Conservation (phyloP, 2,113 vertebrate species). For the Suricata suricatta region DNA sequence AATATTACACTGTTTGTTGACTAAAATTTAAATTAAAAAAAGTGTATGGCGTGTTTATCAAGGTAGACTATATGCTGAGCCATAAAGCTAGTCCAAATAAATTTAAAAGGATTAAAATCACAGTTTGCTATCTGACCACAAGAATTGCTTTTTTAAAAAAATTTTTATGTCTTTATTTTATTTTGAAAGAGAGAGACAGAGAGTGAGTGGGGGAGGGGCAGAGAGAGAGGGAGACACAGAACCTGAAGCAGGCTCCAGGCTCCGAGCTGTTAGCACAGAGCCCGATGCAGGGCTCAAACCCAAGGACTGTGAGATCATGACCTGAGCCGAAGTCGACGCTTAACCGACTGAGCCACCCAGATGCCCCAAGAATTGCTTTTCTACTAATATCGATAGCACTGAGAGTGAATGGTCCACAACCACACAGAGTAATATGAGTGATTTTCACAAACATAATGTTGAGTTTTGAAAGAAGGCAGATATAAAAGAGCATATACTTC, state of each 20-base stretch:
- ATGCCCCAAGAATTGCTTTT: not conserved
- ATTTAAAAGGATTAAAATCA: not conserved
- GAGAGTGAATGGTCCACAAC: not conserved
- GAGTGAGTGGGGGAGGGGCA: too few species aligned
- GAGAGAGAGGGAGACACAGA: too few species aligned
- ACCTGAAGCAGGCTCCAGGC: too few species aligned
- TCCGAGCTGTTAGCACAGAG: too few species aligned
- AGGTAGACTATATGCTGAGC: not conserved
- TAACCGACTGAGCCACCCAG: too few species aligned
- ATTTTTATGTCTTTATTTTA: too few species aligned
- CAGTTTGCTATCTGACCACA: not conserved
- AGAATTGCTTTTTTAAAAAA: not conserved
- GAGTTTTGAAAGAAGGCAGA: not conserved
- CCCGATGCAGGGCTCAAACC: too few species aligned
- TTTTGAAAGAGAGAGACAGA: too few species aligned
- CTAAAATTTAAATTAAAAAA: too few species aligned
- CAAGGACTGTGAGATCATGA: too few species aligned
- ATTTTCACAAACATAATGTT: not conserved
- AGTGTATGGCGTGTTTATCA: not conserved
- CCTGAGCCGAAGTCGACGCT: too few species aligned
- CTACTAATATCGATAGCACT: not conserved
- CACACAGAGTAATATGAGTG: not conserved
- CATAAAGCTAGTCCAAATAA: not conserved
- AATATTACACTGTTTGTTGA: too few species aligned
- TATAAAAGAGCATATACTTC: not conserved